Conservation (phyloP, 2,113 vertebrate genomes). For the Nothocercus nigrocapillus region DNA sequence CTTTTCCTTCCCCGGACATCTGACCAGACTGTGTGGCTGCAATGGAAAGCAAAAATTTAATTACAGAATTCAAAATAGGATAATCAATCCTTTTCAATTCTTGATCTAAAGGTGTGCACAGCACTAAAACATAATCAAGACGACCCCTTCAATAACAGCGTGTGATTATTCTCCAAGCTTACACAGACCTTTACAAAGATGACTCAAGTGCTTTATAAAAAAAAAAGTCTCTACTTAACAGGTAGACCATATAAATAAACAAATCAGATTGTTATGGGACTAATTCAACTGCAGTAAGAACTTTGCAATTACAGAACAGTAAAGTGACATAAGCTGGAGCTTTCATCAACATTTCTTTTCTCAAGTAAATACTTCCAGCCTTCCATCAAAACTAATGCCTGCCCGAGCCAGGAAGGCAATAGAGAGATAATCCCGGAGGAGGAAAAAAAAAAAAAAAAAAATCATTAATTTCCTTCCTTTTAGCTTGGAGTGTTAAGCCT, state of each 20-base stretch:
- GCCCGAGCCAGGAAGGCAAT: too few species aligned
- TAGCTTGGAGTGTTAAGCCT: neutral
- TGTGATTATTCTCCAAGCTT: neutral
- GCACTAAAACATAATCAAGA: neutral
- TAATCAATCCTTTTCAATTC: neutral
- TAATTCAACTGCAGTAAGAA: neutral
- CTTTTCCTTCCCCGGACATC: conserved; percentile 99
- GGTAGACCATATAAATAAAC: neutral
- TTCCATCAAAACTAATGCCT: neutral
- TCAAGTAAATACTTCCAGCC: neutral
- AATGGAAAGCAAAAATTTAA: neutral
- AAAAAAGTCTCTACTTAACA: neutral
- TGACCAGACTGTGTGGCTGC: conserved; percentile 96
- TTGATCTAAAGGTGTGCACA: neutral
- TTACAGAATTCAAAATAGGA: neutral
- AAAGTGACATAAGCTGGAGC: neutral
- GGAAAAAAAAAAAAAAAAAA: too few species aligned
- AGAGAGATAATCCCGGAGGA: too few species aligned
- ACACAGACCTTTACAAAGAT: neutral
- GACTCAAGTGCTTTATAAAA: neutral
- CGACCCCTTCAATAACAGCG: neutral
- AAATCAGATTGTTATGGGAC: neutral
- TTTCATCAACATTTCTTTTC: neutral
- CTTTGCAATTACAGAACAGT: neutral
- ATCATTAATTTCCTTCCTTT: neutral